Conservation (phyloP, 2,797 vertebrate species). For the Eulemur mongoz region DNA sequence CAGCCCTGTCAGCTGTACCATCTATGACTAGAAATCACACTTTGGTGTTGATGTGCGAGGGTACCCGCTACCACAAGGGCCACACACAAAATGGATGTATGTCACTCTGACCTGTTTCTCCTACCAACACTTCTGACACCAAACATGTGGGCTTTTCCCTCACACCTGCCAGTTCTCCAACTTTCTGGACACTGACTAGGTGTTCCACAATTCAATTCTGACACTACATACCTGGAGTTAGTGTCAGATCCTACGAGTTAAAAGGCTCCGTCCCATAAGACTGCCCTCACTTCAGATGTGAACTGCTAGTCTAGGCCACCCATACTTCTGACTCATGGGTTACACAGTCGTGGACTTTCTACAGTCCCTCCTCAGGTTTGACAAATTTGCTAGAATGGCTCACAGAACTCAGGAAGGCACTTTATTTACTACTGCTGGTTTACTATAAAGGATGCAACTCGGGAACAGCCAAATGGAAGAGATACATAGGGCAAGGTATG, state of each 20-base stretch:
- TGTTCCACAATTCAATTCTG: background rate
- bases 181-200: background rate
- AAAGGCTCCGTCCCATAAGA: background rate
- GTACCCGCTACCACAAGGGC: background rate
- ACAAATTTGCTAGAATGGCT: background rate
- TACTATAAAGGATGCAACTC: background rate
- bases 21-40: background rate
- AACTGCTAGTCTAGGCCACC: background rate
- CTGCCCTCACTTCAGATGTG: background rate
- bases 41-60: background rate
- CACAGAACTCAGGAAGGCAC: background rate
- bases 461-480: background rate
- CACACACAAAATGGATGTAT: background rate
- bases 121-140: background rate
- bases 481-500: background rate
- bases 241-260: background rate
- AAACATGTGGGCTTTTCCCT: background rate
- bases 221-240: background rate
- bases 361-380: background rate
- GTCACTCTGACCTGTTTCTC: background rate
- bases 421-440: background rate
- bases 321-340: background rate
- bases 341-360: background rate
- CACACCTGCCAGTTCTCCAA: background rate
- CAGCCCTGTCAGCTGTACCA: background rate